Conservation (phyloP, 2,888 invertebrate species). For the Pristionchus arcanus region DNA sequence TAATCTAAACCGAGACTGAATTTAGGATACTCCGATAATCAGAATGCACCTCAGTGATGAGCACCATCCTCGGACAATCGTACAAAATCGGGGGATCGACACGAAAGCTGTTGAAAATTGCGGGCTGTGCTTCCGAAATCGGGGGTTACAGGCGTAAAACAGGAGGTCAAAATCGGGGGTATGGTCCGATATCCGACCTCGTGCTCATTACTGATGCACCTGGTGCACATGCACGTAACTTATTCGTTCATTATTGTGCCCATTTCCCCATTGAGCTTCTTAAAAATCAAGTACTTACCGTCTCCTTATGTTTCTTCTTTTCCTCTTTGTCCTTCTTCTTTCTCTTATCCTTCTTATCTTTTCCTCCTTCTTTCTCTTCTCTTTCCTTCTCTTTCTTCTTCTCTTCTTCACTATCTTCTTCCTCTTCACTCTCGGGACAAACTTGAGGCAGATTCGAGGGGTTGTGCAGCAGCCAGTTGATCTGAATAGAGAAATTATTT, state of each 20-base stretch:
- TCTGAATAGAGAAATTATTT: not conserved
- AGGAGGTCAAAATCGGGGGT: too few relatives aligned
- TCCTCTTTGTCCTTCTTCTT: slow-evolving; percentile 44
- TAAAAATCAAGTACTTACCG: not conserved
- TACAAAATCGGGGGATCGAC: too few relatives aligned
- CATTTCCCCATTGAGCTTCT: too few relatives aligned
- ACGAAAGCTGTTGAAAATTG: too few relatives aligned
- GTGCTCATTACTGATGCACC: too few relatives aligned
- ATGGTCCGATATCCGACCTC: too few relatives aligned
- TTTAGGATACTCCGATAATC: not conserved
- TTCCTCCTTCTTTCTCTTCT: slow-evolving; percentile 6
- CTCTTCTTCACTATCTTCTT: slow-evolving; percentile 10
- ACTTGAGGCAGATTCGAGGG: not conserved
- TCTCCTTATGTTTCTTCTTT: slow-evolving; percentile 3
- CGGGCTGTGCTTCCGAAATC: too few relatives aligned
- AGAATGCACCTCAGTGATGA: not conserved
- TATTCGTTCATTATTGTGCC: too few relatives aligned
- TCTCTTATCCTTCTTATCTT: slow-evolving; percentile 25
- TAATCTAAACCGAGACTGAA: not conserved
- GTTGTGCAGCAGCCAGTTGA: slow-evolving; percentile 14
- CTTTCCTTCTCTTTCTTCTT: slow-evolving; percentile 23
- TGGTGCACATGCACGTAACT: too few relatives aligned
- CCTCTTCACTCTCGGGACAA: slow-evolving; percentile 46
- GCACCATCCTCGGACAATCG: too few relatives aligned
- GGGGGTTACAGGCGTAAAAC: too few relatives aligned